Evolutionary conservation across 2,113 vertebrate species (phyloP).

Genomic region (Thunnus maccoyii): DNA sequence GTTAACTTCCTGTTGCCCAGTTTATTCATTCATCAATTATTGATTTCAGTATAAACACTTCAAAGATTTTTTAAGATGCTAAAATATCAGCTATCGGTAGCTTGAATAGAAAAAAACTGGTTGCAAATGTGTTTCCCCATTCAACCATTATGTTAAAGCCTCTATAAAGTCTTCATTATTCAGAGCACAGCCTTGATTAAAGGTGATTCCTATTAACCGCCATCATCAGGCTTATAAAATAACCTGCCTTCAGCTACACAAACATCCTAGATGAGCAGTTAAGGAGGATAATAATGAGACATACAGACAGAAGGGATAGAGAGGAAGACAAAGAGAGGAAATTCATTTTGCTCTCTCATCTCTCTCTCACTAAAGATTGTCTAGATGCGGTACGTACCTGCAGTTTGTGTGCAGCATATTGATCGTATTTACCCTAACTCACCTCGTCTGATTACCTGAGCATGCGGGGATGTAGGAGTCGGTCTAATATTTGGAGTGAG

Average conservation of each 20-base stretch:
- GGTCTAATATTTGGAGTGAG: conserved; percentile 31
- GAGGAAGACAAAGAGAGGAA: conserved; percentile 3
- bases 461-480: conserved; percentile 7
- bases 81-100: no score
- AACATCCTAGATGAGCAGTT: neutral
- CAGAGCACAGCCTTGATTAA: no score
- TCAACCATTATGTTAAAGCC: neutral
- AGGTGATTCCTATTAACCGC: neutral
- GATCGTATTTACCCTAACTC: conserved; percentile 24
- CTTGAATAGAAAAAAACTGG: no score
- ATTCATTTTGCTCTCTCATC: neutral
- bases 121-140: no score
- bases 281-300: neutral
- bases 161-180: no score
- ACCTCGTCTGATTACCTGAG: conserved; percentile 48
- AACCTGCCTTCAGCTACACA: neutral
- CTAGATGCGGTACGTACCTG: conserved; percentile 12
- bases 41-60: no score
- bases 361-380: conserved; percentile 11
- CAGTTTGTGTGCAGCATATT: conserved; percentile 39
- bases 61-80: no score
- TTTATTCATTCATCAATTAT: no score
- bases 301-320: neutral
- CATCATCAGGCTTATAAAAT: neutral
- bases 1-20: no score